Base-by-base conservation (phyloP, 2,888 invertebrate species). In the Eumacrocentrus americanus region DNA sequence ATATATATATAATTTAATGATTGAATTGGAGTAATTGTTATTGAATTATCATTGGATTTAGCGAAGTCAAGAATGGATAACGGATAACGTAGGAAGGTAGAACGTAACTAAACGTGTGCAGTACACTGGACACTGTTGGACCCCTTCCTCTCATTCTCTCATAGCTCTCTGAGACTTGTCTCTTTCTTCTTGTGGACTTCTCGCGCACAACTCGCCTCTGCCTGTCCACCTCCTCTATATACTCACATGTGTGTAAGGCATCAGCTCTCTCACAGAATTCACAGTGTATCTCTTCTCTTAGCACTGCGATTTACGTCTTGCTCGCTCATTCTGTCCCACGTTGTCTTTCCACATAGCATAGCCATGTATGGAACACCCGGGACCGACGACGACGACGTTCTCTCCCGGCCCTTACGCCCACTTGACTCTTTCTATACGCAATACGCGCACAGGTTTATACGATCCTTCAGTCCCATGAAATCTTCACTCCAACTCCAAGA, bases 291-390 rank as follows among this genome's bases (percentile, higher is more conserved):
- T 44, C 23, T 46, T 52, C 22, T 34, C 51, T 44, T 53, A 29
- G 5, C 29, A 9, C 5, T 29, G 29, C 29, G 9, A 29, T 29
- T 29, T 29, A 29, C 29, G n/a, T n/a, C 38, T 59, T 52, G 52
- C 38, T 37, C 20, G 35, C 20, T 37, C 18, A 38, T 34, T 44
- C 53, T 48, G 53, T 53, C 59, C 40, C 59, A 46, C 53, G 47
- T 59, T 42, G 58, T 59, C 47, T 75, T 76, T 77, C 76, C 77
- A 78, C 79, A 79, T 79, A 78, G 75, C 79, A 79, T 79, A 75
- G 73, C 79, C 79, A 77, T 79, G 75, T 79, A 79, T 77, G 79
- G 79, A 72, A 78, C 78, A 68, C 53, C 64, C 72, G 67, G 67
- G 53, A 54, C 42, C 57, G 29, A 34, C 60, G 55, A 50, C 59